Percentiles rank a stretch among this genome's conserved stretches.
Evolutionary conservation across 2,888 invertebrate species (phyloP).

Genomic region (Pterostichus madidus): DNA sequence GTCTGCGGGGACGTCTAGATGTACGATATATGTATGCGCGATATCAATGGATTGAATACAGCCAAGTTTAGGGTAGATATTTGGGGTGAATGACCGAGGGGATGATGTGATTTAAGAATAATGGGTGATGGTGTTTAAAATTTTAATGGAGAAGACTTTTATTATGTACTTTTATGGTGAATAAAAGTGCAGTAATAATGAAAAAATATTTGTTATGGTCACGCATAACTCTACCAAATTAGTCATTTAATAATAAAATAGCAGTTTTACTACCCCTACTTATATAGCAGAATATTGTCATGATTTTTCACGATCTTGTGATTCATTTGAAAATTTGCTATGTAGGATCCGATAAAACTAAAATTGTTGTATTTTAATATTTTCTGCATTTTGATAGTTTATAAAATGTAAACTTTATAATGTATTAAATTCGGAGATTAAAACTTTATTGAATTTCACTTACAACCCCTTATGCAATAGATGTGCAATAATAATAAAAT

Average conservation of each 20-base stretch:
- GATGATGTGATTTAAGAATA: conserved; percentile 46
- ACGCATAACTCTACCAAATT: conserved; percentile 8
- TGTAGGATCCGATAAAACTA: no score
- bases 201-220: conserved; percentile 41
- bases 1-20: conserved; percentile 10
- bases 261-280: neutral
- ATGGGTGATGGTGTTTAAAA: conserved; percentile 39
- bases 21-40: neutral
- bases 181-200: conserved; percentile 44
- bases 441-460: no score
- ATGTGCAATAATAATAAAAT: no score
- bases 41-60: conserved; percentile 31
- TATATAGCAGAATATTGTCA: neutral
- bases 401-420: no score
- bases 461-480: no score
- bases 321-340: no score
- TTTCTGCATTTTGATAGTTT: no score
- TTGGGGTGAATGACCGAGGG: conserved; percentile 18
- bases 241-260: conserved; percentile 26
- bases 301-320: no score
- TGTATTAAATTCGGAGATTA: no score
- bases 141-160: conserved; percentile 37
- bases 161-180: conserved; percentile 35
- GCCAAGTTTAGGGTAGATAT: neutral
- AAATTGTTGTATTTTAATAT: no score